A percentile compares a stretch with the other conserved stretches of the same genome.
Conservation (phyloP, 2,888 invertebrate species). For the Rhodophaea formosa region DNA sequence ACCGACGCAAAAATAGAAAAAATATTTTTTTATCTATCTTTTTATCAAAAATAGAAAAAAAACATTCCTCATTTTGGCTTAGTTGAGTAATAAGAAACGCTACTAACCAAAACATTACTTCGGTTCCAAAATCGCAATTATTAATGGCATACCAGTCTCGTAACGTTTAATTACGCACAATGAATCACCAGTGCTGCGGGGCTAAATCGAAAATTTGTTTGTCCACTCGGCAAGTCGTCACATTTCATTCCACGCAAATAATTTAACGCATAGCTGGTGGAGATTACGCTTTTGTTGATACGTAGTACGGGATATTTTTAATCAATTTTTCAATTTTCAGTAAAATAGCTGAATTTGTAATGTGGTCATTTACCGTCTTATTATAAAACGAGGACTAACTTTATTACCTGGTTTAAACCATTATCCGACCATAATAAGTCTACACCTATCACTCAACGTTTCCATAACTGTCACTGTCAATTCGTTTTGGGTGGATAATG, state of each 20-base stretch:
- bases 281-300: constrained; percentile 3
- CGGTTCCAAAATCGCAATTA: neutral
- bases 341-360: too few species aligned
- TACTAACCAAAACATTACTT: neutral
- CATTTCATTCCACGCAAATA: constrained; percentile 14
- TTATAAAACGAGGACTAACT: too few species aligned
- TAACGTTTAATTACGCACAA: constrained; percentile 1
- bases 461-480: too few species aligned
- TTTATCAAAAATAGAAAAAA: too few species aligned
- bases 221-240: constrained; percentile 13
- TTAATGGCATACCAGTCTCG: constrained; percentile 4
- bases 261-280: neutral
- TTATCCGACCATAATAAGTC: too few species aligned
- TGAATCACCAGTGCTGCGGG: constrained; percentile 2
- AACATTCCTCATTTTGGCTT: neutral
- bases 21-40: too few species aligned
- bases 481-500: too few species aligned
- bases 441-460: too few species aligned
- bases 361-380: too few species aligned
- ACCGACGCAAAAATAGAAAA: too few species aligned
- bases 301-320: neutral
- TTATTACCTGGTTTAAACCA: too few species aligned
- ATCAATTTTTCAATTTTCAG: neutral
- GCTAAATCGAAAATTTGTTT: constrained; percentile 16
- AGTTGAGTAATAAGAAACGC: neutral